Evolutionary conservation across 2,888 invertebrate genomes (phyloP).

Genomic region (Dryocosmus kuriphilus): DNA sequence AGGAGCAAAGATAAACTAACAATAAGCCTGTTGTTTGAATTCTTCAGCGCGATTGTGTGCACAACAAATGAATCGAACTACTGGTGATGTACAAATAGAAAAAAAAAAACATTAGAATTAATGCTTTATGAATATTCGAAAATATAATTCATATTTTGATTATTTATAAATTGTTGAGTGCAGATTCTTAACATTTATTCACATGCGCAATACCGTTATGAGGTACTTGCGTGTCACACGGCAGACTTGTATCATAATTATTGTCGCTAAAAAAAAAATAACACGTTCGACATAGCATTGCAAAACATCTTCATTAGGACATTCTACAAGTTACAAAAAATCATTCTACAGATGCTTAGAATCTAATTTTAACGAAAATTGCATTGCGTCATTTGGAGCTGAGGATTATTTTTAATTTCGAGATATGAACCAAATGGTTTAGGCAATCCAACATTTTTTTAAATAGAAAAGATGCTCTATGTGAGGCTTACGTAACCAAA

Average conservation of each 20-base stretch:
- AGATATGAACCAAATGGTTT: background rate
- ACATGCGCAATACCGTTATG: background rate
- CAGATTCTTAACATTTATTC: background rate
- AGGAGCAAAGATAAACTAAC: slow-evolving; percentile 1
- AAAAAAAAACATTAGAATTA: background rate
- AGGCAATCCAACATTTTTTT: background rate
- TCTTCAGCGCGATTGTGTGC: background rate
- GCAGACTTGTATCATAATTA: no score
- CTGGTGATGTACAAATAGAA: background rate
- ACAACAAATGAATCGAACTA: background rate
- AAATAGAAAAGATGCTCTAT: background rate
- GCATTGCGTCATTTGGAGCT: background rate
- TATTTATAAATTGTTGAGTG: background rate
- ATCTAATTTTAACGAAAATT: background rate
- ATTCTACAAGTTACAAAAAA: no score
- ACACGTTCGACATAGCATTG: no score
- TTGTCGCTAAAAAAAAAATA: no score
- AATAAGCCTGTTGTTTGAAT: no score
- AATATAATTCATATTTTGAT: background rate
- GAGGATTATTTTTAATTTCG: background rate
- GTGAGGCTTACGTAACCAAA: background rate
- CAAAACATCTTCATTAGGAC: no score
- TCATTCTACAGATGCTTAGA: no score
- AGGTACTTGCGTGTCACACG: slow-evolving; percentile 26
- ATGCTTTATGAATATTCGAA: background rate